Conservation (phyloP, 2,797 vertebrate species). For the Sternotherus odoratus region DNA sequence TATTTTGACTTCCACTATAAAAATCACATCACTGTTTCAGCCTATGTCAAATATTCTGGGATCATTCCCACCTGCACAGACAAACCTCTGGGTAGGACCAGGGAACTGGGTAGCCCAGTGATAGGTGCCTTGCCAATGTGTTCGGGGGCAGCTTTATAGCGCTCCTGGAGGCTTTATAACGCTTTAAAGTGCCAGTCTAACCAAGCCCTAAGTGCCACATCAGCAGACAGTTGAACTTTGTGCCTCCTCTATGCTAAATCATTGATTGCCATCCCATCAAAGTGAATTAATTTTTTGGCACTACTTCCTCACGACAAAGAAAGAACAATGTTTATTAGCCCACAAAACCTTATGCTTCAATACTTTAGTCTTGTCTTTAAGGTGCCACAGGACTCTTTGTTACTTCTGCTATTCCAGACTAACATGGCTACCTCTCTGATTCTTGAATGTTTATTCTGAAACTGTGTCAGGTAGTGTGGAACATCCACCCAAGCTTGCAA, state of each 20-base stretch:
- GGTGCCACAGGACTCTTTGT: too few species aligned
- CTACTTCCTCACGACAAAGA: not conserved
- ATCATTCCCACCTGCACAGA: conserved; percentile 21
- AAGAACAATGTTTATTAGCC: not conserved
- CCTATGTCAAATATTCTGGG: conserved; percentile 11
- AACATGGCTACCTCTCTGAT: too few species aligned
- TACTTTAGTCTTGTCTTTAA: too few species aligned
- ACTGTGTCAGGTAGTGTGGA: not conserved
- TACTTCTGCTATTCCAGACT: too few species aligned
- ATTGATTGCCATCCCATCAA: conserved; percentile 45
- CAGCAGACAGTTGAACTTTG: conserved; percentile 27
- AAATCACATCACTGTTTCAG: conserved; percentile 19
- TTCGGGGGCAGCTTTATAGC: too few species aligned
- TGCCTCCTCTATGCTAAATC: conserved; percentile 57
- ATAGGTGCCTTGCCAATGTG: too few species aligned
- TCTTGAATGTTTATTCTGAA: not conserved
- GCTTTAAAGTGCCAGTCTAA: too few species aligned
- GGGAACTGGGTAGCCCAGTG: not conserved
- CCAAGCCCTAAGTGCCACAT: too few species aligned
- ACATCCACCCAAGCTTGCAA: not conserved
- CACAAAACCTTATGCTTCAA: too few species aligned
- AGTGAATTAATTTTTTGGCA: conserved; percentile 69
- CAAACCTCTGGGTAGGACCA: not conserved
- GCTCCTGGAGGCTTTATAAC: too few species aligned
- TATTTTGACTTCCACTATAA: conserved; percentile 41